phyloP scores from a whole-genome alignment of 2,113 vertebrate genomes.

The Pseudorectes ferrugineus region DNA sequence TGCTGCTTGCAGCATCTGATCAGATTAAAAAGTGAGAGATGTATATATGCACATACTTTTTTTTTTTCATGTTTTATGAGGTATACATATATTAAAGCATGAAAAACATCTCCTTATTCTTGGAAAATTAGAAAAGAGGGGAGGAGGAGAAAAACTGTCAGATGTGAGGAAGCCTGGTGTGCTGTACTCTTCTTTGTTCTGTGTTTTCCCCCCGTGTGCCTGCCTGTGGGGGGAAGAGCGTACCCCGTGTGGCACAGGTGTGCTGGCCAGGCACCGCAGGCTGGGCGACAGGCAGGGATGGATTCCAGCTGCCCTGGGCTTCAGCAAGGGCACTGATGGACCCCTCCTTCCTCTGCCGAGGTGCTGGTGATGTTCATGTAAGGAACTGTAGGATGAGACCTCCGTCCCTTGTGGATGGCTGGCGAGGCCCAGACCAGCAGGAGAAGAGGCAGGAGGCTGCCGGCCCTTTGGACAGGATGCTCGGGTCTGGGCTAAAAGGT shows the following conservation, averaged over 20 bases:
- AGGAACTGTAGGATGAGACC: neutral
- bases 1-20: constrained; percentile 33
- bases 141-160: neutral
- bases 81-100: neutral
- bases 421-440: accelerated
- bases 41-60: neutral
- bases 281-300: neutral
- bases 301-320: neutral
- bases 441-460: neutral
- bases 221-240: accelerated
- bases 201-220: neutral
- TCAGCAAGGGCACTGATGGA: neutral
- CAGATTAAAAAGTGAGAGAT: neutral
- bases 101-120: neutral
- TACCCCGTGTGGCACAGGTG: neutral
- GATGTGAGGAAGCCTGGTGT: neutral
- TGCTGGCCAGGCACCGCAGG: accelerated
- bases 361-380: neutral
- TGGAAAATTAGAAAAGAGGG: neutral
- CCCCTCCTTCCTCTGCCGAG: neutral
- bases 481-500: neutral
- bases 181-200: constrained; percentile 35
- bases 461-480: neutral
- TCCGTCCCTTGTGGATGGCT: neutral
- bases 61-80: neutral